Base-by-base conservation (phyloP, 2,888 invertebrate species). In the Muschampia plurimacula region DNA sequence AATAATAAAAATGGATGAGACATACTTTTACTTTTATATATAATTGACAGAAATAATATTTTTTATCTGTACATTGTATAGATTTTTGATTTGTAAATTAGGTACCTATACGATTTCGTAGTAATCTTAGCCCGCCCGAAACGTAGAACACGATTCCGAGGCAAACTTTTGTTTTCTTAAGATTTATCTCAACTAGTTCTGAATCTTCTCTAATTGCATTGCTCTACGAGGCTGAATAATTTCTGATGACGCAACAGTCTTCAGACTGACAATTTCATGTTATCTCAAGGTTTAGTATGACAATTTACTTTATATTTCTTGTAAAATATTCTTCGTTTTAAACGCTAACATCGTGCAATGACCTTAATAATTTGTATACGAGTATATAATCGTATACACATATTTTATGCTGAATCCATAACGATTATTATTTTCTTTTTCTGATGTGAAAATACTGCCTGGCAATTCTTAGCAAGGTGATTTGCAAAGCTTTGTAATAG, bases 401-500 rank as follows among this genome's bases (percentile, higher is more conserved):
- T 46, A 12, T 46, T 46, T 32, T 12, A 32, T 32, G 32, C 32
- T 13, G 9, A 36, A 60, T 13, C 32, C 32, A 59, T 32, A 52
- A 59, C 2, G 36, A 60, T 60, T 15, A 13, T 9, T 32, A 13
- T 59, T 32, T 59, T 36, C 59, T 32, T 59, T 59, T 36, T 57
- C 57, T 57, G 44, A 10, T 32, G 12, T 22, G 57, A 46, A 57
- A 28, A 59, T 28, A 32, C 44, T 7, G 44, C 41, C 59, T 62
- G 32, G 39, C 36, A 15, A 57, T 32, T 44, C 67, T 59, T 46
- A 65, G 49, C 46, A 55, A 65, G 71, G 71, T 71, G 71, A 71
- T 71, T 71, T 71, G 66, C 71, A 59, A 71, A 60, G 71, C 71
- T 71, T 71, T 60, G 59, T 71, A 66, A 60, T 49, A 68, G 60